These are phyloP conservation scores for Trichopria drosophilae DNA, from an alignment of 2,888 invertebrate species.

Conservation along the genomic window DNA sequence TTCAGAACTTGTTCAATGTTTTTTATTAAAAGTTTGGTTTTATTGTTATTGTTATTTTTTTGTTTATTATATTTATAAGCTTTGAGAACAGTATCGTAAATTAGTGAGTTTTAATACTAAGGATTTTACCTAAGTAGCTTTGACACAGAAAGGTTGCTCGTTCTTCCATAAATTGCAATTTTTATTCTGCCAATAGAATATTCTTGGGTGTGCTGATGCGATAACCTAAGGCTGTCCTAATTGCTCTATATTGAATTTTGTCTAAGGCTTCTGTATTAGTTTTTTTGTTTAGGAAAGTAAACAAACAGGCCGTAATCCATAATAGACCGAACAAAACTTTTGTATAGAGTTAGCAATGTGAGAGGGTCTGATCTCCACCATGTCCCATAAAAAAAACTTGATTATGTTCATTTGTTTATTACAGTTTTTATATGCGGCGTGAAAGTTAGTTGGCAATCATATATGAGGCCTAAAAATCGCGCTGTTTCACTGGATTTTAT, in stretches of 20 bases:
- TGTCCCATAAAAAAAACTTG: constrained; percentile 11
- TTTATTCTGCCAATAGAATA: constrained; percentile 15
- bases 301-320: constrained; percentile 21
- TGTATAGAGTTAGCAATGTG: constrained; percentile 17
- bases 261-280: constrained; percentile 7
- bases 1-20: no score
- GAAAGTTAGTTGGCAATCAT: background rate
- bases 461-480: background rate
- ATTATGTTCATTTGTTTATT: background rate
- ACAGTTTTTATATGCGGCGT: background rate
- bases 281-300: constrained; percentile 13
- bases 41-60: background rate
- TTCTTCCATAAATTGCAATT: constrained; percentile 5
- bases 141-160: constrained; percentile 11
- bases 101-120: background rate
- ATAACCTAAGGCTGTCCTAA: constrained; percentile 17
- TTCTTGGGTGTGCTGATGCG: constrained; percentile 14
- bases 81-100: background rate
- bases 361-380: constrained; percentile 24
- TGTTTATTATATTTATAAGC: background rate
- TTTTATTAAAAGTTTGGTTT: no score
- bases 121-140: constrained; percentile 5
- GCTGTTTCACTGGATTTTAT: constrained; percentile 2
- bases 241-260: constrained; percentile 15
- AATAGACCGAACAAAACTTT: no score